Evolutionary conservation across 2,113 vertebrate genomes (phyloP).

Genomic region (Rhinoptilus africanus): DNA sequence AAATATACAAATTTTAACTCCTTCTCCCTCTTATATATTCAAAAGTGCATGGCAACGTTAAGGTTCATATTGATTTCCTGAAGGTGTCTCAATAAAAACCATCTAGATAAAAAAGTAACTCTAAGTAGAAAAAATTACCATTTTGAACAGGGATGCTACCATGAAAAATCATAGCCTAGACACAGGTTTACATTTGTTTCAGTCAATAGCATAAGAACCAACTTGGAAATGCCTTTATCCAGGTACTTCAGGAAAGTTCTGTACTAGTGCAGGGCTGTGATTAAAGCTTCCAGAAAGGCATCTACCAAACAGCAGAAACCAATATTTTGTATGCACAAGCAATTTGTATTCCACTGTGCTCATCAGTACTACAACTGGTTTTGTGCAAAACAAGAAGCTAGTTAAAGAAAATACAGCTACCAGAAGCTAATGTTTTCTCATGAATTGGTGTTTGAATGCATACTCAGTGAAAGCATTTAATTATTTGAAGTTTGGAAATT

Average conservation of each 20-base stretch:
- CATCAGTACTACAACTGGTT: neutral
- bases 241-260: neutral
- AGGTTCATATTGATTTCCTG: neutral
- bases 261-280: rapidly evolving
- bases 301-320: neutral
- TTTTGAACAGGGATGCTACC: neutral
- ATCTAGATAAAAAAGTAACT: neutral
- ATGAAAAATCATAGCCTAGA: neutral
- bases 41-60: neutral
- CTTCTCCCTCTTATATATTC: neutral
- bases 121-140: neutral
- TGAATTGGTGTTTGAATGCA: neutral
- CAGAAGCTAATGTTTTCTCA: neutral
- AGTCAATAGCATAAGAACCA: neutral
- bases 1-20: neutral
- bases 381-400: neutral
- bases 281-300: neutral
- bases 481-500: neutral
- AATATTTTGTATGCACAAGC: neutral
- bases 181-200: neutral
- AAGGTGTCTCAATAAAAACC: neutral
- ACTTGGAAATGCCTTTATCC: neutral
- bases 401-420: neutral
- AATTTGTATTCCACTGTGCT: neutral
- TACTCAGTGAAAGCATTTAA: neutral